Conservation (phyloP, 2,113 vertebrate species). For the Chauna torquata region DNA sequence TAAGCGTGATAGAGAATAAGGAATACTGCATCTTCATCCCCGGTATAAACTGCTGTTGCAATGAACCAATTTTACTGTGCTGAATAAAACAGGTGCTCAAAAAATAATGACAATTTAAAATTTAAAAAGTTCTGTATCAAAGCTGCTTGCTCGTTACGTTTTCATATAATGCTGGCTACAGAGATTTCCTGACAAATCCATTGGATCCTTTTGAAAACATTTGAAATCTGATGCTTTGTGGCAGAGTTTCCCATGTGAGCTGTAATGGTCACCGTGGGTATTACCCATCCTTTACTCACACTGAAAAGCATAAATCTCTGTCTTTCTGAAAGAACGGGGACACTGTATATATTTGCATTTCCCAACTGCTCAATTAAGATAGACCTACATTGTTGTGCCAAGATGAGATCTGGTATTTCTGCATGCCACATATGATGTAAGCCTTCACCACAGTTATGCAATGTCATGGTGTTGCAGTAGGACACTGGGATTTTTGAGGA, state of each 20-base stretch:
- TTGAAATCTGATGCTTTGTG: constrained; percentile 5
- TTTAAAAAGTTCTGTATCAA: constrained; percentile 38
- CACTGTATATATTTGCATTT: not conserved
- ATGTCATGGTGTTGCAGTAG: not conserved
- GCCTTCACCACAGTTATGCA: not conserved
- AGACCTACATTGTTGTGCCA: not conserved
- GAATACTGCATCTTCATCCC: constrained; percentile 74
- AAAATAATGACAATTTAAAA: constrained; percentile 51
- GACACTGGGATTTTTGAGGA: constrained; percentile 35
- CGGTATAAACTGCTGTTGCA: constrained; percentile 38
- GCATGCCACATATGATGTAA: not conserved
- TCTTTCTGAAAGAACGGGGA: not conserved
- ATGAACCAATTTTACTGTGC: constrained; percentile 61
- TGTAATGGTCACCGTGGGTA: not conserved
- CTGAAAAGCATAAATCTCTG: constrained; percentile 29
- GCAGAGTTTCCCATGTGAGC: not conserved
- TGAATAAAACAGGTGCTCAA: constrained; percentile 50
- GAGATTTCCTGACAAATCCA: constrained; percentile 18
- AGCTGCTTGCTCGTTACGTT: not conserved
- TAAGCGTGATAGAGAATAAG: constrained; percentile 61
- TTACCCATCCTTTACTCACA: not conserved
- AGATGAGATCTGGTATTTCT: constrained; percentile 21
- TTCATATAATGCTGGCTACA: not conserved
- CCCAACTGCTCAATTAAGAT: not conserved
- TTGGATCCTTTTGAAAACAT: not conserved